Base-by-base conservation (phyloP, 2,888 invertebrate species). In the Ormia ochracea region DNA sequence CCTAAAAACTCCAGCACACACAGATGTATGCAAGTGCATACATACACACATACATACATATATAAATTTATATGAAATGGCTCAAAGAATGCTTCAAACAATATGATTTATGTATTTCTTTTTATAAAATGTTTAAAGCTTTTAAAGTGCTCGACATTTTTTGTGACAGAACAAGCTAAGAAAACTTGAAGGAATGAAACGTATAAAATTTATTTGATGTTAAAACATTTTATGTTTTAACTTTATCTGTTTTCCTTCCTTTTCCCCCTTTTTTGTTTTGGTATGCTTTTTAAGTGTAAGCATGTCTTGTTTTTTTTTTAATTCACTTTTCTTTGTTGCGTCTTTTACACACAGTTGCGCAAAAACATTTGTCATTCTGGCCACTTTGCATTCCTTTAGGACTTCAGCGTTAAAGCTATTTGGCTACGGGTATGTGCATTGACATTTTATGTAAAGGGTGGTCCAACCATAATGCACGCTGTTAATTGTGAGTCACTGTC, bases 321-420 rank as follows among this genome's bases (percentile, higher is more conserved):
- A 66, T 26, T 61, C 48, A 63, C 17, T 54, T 61, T 48, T 61
- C 65, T 65, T 6, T 17, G n/a, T 1, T 38, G 36, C 54, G 21
- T 54, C 43, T 56, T 73, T 68, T 48, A 68, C 58, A 43, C 66
- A 65, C 70, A 54, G 72, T 78, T 74, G 78, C 58, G 78, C 78
- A 75, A 76, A 75, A 76, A 78, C 82, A 82, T 82, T 82, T 82
- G 82, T 81, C 82, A 82, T 82, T 81, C 66, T 58, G 76, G 59
- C 48, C 81, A 81, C 78, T 82, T 82, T 82, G 82, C 82, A 82
- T 82, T 82, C 82, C 79, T 72, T 59, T 63, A 68, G 41, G 54
- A 68, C 56, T 66, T 66, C 56, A 76, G 76, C 76, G 66, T 80
- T 76, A 73, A 76, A 50, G 63, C 45, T 28, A 68, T 52, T 12